These are phyloP conservation scores for Luffia ferchaultella DNA, from an alignment of 2,888 invertebrate genomes.

Conservation along the genomic window DNA sequence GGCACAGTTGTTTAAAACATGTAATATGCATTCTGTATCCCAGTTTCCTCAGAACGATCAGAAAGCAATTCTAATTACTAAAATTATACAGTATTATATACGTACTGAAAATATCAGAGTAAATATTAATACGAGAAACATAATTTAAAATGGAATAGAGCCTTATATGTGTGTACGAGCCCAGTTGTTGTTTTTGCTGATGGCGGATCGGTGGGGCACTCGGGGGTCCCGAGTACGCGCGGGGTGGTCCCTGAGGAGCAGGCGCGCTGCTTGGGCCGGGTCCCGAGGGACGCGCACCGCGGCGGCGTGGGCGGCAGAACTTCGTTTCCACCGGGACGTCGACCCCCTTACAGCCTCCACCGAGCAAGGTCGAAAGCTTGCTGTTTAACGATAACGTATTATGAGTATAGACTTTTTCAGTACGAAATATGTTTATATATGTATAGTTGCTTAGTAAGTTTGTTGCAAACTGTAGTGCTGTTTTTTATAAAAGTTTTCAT, in stretches of 20 bases:
- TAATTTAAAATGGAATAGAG: neutral
- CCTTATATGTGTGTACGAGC: neutral
- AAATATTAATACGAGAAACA: too few species aligned
- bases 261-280: neutral
- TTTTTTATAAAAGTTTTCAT: too few species aligned
- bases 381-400: neutral
- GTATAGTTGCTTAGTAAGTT: too few species aligned
- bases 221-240: conserved; percentile 31
- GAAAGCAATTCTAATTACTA: too few species aligned
- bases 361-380: neutral
- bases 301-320: conserved; percentile 50
- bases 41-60: too few species aligned
- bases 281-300: conserved; percentile 19
- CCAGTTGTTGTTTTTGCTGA: neutral
- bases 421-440: too few species aligned
- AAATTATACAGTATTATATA: too few species aligned
- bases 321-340: conserved; percentile 51
- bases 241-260: conserved; percentile 20
- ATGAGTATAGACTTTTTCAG: neutral
- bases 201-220: neutral
- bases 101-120: too few species aligned
- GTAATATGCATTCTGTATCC: too few species aligned
- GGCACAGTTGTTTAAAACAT: too few species aligned
- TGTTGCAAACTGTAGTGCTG: too few species aligned
- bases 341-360: conserved; percentile 9